Conservation (phyloP, 1,140 invertebrate genomes). For the Drosophila parabipectinata region DNA sequence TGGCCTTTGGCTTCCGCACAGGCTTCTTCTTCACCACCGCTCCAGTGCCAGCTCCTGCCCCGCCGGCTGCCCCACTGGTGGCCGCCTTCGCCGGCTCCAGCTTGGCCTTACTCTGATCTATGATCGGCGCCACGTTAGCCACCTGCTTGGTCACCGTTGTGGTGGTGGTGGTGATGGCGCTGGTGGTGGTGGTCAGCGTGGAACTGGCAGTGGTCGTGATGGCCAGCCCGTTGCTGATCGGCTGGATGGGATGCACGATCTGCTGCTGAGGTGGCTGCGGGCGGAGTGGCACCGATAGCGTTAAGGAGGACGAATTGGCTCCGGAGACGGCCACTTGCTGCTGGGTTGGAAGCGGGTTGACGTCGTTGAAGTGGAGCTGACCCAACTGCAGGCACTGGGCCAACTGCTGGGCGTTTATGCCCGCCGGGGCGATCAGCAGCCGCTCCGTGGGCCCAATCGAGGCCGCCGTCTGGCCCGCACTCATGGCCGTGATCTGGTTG, state of each 20-base stretch:
- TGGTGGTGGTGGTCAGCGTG: slow-evolving; percentile 54
- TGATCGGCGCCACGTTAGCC: slow-evolving; percentile 82
- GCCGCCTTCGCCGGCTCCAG: slow-evolving; percentile 62
- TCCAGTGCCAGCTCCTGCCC: slow-evolving; percentile 34
- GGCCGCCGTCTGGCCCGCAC: slow-evolving; percentile 76
- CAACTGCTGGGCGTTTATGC: slow-evolving; percentile 83
- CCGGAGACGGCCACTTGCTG: slow-evolving; percentile 17
- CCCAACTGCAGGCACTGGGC: slow-evolving; percentile 81
- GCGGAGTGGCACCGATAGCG: slow-evolving; percentile 51
- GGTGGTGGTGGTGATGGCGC: slow-evolving; percentile 57
- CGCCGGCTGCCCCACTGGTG: slow-evolving; percentile 11
- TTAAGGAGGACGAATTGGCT: slow-evolving; percentile 26
- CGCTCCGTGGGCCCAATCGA: slow-evolving; percentile 81
- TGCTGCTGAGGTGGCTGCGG: slow-evolving; percentile 74
- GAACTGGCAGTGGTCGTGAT: slow-evolving; percentile 61
- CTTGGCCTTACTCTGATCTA: slow-evolving; percentile 81
- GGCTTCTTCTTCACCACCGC: slow-evolving; percentile 78
- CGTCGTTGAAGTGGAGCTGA: slow-evolving; percentile 83
- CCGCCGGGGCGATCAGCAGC: slow-evolving; percentile 78
- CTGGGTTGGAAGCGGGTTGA: slow-evolving; percentile 63
- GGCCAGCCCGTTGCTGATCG: slow-evolving; percentile 61
- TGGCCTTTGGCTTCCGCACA: slow-evolving; percentile 73
- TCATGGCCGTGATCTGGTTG: slow-evolving; percentile 83
- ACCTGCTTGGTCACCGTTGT: slow-evolving; percentile 78
- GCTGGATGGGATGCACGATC: slow-evolving; percentile 78